A percentile compares a stretch with the other conserved stretches of the same genome.
Evolutionary conservation across 2,797 vertebrate genomes (phyloP).

Genomic region (Simalia tracyae): DNA sequence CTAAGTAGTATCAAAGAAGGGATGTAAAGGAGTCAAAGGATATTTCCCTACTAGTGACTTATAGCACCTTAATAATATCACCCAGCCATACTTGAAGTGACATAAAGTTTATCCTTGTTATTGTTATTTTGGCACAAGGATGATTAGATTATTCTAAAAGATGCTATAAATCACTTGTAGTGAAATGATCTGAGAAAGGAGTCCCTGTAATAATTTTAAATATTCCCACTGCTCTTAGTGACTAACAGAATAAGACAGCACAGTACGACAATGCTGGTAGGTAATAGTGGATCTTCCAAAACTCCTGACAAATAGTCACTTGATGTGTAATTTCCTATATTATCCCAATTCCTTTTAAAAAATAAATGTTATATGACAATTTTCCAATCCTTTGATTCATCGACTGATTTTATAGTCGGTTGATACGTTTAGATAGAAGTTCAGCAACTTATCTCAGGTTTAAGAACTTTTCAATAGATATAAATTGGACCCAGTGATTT

Average conservation of each 20-base stretch:
- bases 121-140: background rate
- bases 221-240: background rate
- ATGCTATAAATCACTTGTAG: background rate
- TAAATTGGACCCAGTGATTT: background rate
- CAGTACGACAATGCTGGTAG: background rate
- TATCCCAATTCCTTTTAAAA: background rate
- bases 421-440: background rate
- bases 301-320: background rate
- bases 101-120: background rate
- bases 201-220: background rate
- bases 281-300: background rate
- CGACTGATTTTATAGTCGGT: background rate
- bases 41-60: background rate
- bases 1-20: background rate
- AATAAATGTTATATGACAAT: background rate
- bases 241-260: background rate
- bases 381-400: background rate
- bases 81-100: background rate
- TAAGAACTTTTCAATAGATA: background rate
- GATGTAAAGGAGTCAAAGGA: background rate
- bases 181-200: background rate
- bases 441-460: background rate
- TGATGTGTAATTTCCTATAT: background rate
- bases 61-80: background rate
- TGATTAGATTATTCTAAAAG: background rate